phyloP scores from a whole-genome alignment of 2,113 vertebrate genomes.

The Hypomesus transpacificus region DNA sequence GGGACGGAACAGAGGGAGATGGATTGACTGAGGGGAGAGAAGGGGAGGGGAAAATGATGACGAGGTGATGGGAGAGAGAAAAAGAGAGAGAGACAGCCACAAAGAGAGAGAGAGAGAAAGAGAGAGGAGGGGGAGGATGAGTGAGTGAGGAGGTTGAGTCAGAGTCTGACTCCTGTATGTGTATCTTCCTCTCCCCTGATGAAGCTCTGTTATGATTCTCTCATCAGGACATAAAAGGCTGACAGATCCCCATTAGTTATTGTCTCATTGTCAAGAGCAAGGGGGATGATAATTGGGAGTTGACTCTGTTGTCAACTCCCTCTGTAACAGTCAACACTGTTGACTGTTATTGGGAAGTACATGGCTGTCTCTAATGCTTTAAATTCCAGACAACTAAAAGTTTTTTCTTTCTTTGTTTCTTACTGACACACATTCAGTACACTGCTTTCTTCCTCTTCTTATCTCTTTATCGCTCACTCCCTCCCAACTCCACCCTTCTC shows the following conservation, averaged over 20 bases:
- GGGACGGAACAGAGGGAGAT: neutral
- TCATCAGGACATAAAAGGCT: conserved; percentile 37
- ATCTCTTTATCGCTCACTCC: conserved; percentile 8
- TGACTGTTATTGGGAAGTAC: conserved; percentile 45
- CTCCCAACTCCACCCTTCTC: too few relatives aligned
- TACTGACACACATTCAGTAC: too few relatives aligned
- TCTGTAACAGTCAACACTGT: too few relatives aligned
- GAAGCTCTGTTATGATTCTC: conserved; percentile 45
- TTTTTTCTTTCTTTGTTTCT: conserved; percentile 28
- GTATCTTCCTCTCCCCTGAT: conserved; percentile 32
- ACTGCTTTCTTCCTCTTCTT: too few relatives aligned
- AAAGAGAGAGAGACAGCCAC: conserved; percentile 9
- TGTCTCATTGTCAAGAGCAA: conserved; percentile 48
- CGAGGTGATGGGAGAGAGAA: neutral
- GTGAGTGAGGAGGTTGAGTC: conserved; percentile 1
- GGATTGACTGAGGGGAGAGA: neutral
- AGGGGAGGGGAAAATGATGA: neutral
- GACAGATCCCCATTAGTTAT: conserved; percentile 54
- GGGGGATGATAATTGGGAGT: conserved; percentile 59
- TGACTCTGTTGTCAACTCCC: too few relatives aligned
- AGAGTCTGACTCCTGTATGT: conserved; percentile 23
- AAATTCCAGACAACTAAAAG: conserved; percentile 46
- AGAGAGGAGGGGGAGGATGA: neutral
- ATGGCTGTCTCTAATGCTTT: conserved; percentile 22
- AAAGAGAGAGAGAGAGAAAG: neutral